These are phyloP conservation scores for Phoxinus dragarum DNA, from an alignment of 2,797 vertebrate species.

Conservation along the genomic window DNA sequence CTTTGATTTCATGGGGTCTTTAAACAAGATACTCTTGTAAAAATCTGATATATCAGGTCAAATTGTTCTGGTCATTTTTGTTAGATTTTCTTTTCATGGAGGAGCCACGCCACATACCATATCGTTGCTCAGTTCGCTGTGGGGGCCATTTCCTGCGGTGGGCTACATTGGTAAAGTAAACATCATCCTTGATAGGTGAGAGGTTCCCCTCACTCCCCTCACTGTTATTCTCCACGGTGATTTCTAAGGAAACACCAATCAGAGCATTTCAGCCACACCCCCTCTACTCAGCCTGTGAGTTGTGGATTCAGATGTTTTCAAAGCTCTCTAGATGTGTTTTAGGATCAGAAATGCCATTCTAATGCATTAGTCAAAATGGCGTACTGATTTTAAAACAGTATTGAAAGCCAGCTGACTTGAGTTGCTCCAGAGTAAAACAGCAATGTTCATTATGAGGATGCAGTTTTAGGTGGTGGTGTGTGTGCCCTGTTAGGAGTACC, in stretches of 20 bases:
- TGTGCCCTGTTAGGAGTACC: background rate
- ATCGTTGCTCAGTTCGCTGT: slow-evolving; percentile 86
- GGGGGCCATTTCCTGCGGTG: slow-evolving; percentile 86
- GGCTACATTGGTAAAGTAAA: slow-evolving; percentile 91
- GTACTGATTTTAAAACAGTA: slow-evolving; percentile 50
- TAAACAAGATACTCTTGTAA: slow-evolving; percentile 19
- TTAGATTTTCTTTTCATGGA: slow-evolving; percentile 63
- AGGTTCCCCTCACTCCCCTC: slow-evolving; percentile 93
- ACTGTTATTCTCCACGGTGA: slow-evolving; percentile 97
- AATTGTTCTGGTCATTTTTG: slow-evolving; percentile 46
- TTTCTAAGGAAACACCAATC: slow-evolving; percentile 90
- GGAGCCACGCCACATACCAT: slow-evolving; percentile 85
- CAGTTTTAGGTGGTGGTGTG: slow-evolving; percentile 2
- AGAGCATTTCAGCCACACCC: slow-evolving; percentile 75
- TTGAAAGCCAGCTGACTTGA: slow-evolving; percentile 52
- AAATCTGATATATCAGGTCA: background rate
- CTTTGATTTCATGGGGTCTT: slow-evolving; percentile 16
- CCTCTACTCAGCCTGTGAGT: slow-evolving; percentile 36
- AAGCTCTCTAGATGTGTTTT: slow-evolving; percentile 37
- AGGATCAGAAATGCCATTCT: slow-evolving; percentile 49
- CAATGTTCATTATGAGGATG: slow-evolving; percentile 74
- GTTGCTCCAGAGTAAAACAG: slow-evolving; percentile 79
- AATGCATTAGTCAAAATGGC: slow-evolving; percentile 63
- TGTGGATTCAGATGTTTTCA: slow-evolving; percentile 45
- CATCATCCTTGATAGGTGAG: slow-evolving; percentile 89